Evolutionary conservation across 2,113 vertebrate genomes (phyloP), one percentile per base, ranked within the genome.

Genomic region (Polyodon spathula): DNA sequence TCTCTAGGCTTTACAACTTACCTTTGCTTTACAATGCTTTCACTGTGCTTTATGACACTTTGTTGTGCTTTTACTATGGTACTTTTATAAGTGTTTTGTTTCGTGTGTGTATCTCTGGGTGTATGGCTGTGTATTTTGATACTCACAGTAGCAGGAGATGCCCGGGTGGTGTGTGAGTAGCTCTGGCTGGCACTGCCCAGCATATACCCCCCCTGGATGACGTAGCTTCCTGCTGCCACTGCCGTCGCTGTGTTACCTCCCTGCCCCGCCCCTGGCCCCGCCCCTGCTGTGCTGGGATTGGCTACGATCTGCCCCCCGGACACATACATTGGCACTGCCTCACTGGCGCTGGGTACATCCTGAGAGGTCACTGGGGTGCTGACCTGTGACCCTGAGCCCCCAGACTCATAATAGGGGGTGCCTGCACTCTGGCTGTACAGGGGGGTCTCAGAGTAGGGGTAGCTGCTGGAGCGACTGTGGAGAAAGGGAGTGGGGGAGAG

Each of bases 61-160:
- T n/a, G n/a, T n/a, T n/a, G n/a, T n/a, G n/a, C n/a, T n/a, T n/a
- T n/a, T n/a, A n/a, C n/a, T n/a, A n/a, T n/a, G n/a, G n/a, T n/a
- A n/a, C n/a, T n/a, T n/a, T n/a, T n/a, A n/a, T n/a, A n/a, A n/a
- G n/a, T n/a, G n/a, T n/a, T n/a, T n/a, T n/a, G n/a, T n/a, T n/a
- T n/a, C n/a, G n/a, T n/a, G n/a, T n/a, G n/a, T n/a, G n/a, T n/a
- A n/a, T n/a, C n/a, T n/a, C n/a, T n/a, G n/a, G n/a, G n/a, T n/a
- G n/a, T n/a, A n/a, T n/a, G n/a, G n/a, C n/a, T n/a, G n/a, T n/a
- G n/a, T n/a, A n/a, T n/a, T 44, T 44, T 41, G 60, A 42, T 48
- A 85, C 92, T 91, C 72, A 95, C 92, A 1, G 92, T 95, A 46
- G 91, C 92, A 56, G 92, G 92, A 0, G 92, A 92, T 63, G 92